Evolutionary conservation across 2,113 vertebrate species (phyloP), one percentile per base, ranked within the genome.

Genomic region (Myotis davidii): DNA sequence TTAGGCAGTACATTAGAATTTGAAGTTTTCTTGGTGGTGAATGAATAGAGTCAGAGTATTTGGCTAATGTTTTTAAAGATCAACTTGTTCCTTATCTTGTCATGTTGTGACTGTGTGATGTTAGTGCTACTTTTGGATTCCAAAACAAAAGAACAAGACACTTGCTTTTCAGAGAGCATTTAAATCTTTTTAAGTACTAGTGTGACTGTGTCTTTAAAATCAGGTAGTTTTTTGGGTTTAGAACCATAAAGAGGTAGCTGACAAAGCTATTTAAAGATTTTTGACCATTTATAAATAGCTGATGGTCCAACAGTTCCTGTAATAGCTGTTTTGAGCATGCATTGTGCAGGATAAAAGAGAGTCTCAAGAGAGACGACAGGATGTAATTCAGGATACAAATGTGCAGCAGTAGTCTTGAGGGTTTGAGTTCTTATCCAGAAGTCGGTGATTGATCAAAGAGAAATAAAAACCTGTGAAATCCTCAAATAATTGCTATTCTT

Each of bases 361-460:
- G 61, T 90, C 96, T 96, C 67, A 50, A 93, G 96, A 97, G 97
- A 94, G 94, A 85, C 27, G 65, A 72, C 92, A 96, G 96, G 96
- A 97, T 97, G 92, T 94, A 94, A 95, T 97, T 95, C 94, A 97
- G 96, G 91, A 96, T 97, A 85, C 90, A 89, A 91, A 50, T 85
- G 85, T 94, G 79, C 45, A 52, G 90, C 59, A 70, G 61, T 91
- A 77, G 52, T 92, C 72, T 93, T 96, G 61, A 94, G 86, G 61
- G 12, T 96, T 94, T 96, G n/a, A 69, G 4, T 96, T 90, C 39
- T 94, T 94, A 90, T 32, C 27, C 37, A 73, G 85, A 83, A 97
- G 79, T 94, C 77, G 87, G n/a, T 88, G 52, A 95, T 59, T 11
- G 52, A 88, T 95, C 54, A 91, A 70, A 91, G 83, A 95, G 88